Conservation (phyloP, 1,140 invertebrate species). For the Daktulosphaira vitifoliae region DNA sequence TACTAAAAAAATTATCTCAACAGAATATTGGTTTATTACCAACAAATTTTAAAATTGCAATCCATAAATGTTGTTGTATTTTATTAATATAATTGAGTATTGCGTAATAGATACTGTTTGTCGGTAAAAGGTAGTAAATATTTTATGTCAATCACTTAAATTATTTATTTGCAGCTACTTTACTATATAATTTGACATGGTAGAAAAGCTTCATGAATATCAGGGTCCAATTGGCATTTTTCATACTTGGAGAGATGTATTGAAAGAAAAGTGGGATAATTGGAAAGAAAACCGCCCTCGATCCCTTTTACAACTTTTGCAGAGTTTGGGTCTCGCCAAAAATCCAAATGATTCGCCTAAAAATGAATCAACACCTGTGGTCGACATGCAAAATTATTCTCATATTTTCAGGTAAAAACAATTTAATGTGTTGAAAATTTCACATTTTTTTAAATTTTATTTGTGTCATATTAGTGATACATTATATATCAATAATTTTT, state of each 20-base stretch:
- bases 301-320: slow-evolving; percentile 44
- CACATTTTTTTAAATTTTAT: too few relatives aligned
- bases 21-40: too few relatives aligned
- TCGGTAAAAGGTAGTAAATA: background rate
- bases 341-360: background rate
- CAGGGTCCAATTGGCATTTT: slow-evolving; percentile 61
- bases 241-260: slow-evolving; percentile 55
- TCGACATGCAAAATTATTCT: slow-evolving; percentile 50
- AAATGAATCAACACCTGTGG: slow-evolving; percentile 42
- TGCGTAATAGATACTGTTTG: too few relatives aligned
- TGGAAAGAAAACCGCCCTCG: slow-evolving; percentile 49
- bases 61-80: too few relatives aligned
- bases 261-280: slow-evolving; percentile 50
- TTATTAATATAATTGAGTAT: too few relatives aligned
- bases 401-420: slow-evolving; percentile 59
- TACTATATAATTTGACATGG: too few relatives aligned
- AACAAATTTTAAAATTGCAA: too few relatives aligned
- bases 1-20: too few relatives aligned
- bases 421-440: too few relatives aligned
- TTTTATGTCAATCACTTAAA: background rate
- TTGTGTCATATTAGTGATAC: too few relatives aligned
- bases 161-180: too few relatives aligned
- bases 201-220: slow-evolving; percentile 70
- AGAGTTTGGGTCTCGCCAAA: slow-evolving; percentile 40
- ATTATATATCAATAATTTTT: too few relatives aligned